These are phyloP conservation scores for Spinibarbus caldwelli DNA, from an alignment of 2,797 vertebrate species.

Conservation along the genomic window DNA sequence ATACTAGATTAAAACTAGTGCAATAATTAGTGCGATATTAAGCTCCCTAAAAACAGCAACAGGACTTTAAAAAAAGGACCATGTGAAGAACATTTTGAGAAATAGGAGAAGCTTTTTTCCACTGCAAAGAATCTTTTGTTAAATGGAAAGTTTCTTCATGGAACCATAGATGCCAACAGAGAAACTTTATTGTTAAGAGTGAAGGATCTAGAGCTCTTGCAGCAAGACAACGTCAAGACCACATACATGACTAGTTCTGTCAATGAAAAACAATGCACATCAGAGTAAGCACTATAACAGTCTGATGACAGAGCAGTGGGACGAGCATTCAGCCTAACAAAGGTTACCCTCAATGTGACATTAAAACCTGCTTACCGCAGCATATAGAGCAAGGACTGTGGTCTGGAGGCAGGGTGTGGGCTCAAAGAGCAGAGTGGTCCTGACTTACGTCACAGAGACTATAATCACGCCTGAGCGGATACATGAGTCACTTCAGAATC, in stretches of 20 bases:
- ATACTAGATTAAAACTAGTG: no score
- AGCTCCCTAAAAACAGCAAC: no score
- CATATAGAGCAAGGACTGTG: slow-evolving; percentile 8
- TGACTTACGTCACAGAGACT: slow-evolving; percentile 39
- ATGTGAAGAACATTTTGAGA: not conserved
- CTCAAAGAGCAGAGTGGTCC: slow-evolving; percentile 26
- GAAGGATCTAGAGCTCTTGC: no score
- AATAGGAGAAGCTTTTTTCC: not conserved
- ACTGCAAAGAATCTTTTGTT: not conserved
- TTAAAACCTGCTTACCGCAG: slow-evolving; percentile 27
- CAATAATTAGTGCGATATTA: no score
- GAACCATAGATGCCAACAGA: not conserved
- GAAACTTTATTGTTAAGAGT: not conserved
- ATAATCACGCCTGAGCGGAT: slow-evolving; percentile 41
- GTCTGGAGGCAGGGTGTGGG: slow-evolving; percentile 44
- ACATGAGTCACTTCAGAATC: slow-evolving; percentile 33
- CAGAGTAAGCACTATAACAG: slow-evolving; percentile 2
- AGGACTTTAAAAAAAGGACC: no score
- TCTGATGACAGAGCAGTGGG: not conserved
- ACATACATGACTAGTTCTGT: not conserved
- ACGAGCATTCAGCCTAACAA: not conserved
- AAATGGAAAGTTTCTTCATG: not conserved
- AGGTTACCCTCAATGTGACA: not conserved
- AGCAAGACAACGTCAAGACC: not conserved
- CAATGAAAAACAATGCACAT: not conserved